Conservation (phyloP, 2,888 invertebrate species). For the Microctonus hyperodae region DNA sequence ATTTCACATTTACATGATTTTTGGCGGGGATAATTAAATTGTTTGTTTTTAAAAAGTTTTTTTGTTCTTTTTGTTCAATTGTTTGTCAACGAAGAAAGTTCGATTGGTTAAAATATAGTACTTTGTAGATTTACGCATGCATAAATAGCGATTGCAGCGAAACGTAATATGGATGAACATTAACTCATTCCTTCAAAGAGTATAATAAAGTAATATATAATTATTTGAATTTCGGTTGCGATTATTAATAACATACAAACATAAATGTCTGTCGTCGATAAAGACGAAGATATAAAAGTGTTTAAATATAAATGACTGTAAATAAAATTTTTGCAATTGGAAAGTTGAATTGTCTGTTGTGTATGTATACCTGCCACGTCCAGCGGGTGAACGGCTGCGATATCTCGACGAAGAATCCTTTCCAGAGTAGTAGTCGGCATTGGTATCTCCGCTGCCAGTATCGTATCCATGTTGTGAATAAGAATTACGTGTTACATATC, state of each 20-base stretch:
- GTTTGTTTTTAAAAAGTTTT: conserved; percentile 26
- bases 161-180: neutral
- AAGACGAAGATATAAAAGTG: conserved; percentile 1
- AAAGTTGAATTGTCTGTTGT: conserved; percentile 10
- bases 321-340: conserved; percentile 19
- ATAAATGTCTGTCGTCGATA: neutral
- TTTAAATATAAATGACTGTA: neutral
- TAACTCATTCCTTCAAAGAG: neutral
- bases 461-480: conserved; percentile 58
- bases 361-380: conserved; percentile 65
- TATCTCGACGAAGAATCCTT: conserved; percentile 65
- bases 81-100: conserved; percentile 15
- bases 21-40: conserved; percentile 26
- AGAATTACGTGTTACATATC: conserved; percentile 59
- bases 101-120: conserved; percentile 1
- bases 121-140: conserved; percentile 12
- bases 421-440: conserved; percentile 57
- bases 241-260: conserved; percentile 18
- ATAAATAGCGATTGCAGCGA: conserved; percentile 9
- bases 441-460: conserved; percentile 52
- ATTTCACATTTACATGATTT: conserved; percentile 48
- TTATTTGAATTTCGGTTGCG: neutral
- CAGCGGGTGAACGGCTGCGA: conserved; percentile 66
- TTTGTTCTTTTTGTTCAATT: conserved; percentile 30
- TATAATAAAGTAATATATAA: neutral